These are phyloP conservation scores for Archegozetes longisetosus DNA, from an alignment of 1,140 invertebrate genomes.

Conservation along the genomic window DNA sequence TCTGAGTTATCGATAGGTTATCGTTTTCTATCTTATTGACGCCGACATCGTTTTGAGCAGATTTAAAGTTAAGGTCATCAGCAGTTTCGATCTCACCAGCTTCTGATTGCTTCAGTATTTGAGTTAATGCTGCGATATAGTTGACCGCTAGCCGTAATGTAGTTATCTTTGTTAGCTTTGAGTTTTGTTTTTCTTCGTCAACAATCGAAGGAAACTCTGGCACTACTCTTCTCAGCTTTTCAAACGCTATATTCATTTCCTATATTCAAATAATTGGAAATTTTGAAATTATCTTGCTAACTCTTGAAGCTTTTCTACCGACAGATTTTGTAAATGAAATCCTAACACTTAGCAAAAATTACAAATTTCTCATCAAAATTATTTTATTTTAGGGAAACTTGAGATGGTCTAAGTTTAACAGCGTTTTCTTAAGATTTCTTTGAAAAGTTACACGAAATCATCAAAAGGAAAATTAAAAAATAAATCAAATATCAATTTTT, in stretches of 20 bases:
- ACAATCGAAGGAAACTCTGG: constrained; percentile 33
- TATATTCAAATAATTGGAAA: too few species aligned
- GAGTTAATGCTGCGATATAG: constrained; percentile 52
- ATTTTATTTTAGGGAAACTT: too few species aligned
- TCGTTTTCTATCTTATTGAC: not conserved
- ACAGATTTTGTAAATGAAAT: too few species aligned
- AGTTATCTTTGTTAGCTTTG: constrained; percentile 74
- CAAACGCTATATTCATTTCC: constrained; percentile 74
- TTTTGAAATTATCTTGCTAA: too few species aligned
- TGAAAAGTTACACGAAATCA: too few species aligned
- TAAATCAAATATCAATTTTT: too few species aligned
- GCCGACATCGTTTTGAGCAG: not conserved
- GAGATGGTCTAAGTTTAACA: too few species aligned
- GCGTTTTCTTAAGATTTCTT: too few species aligned
- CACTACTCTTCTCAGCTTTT: constrained; percentile 52
- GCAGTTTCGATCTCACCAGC: too few species aligned
- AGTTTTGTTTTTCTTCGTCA: constrained; percentile 32
- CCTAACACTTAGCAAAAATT: not conserved
- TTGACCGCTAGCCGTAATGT: constrained; percentile 69
- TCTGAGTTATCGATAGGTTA: not conserved
- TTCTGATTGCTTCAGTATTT: constrained; percentile 30
- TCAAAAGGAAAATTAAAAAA: too few species aligned
- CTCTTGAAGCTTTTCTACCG: too few species aligned
- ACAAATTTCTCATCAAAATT: not conserved
- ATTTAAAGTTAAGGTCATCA: too few species aligned